Evolutionary conservation across 2,888 invertebrate genomes (phyloP).

Genomic region (Cataglyphis altisquamis): DNA sequence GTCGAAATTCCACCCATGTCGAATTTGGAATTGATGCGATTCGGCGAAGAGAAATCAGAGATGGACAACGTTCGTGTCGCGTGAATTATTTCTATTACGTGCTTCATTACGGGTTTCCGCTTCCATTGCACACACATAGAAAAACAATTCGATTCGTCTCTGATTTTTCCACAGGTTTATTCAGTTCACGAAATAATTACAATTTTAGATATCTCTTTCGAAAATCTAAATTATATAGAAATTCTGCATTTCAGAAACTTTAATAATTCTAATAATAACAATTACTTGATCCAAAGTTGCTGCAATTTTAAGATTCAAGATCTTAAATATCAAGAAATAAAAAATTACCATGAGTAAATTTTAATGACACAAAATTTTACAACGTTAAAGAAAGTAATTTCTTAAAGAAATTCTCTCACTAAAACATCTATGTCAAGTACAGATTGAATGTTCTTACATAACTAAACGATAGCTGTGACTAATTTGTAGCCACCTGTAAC

Average conservation of each 20-base stretch:
- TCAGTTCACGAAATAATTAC: neutral
- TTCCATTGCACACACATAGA: neutral
- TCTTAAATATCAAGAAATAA: neutral
- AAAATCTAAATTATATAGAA: neutral
- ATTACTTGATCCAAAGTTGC: neutral
- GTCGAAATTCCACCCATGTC: slow-evolving; percentile 42
- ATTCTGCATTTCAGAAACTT: neutral
- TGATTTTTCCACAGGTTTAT: neutral
- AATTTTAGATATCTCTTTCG: neutral
- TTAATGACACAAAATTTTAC: neutral
- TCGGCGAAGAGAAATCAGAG: slow-evolving; percentile 26
- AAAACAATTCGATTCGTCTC: neutral
- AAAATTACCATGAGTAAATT: neutral
- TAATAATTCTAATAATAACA: neutral
- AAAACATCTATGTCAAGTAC: neutral
- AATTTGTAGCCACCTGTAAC: neutral
- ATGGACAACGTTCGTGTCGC: slow-evolving; percentile 10
- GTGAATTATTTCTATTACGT: slow-evolving; percentile 29
- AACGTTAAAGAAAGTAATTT: neutral
- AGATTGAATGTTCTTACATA: neutral
- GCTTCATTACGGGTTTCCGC: neutral
- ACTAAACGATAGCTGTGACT: neutral
- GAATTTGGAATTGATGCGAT: slow-evolving; percentile 45
- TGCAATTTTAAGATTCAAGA: neutral
- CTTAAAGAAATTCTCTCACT: neutral